These are phyloP conservation scores for Daphoenositta chrysoptera DNA, from an alignment of 2,113 vertebrate species.

Conservation along the genomic window DNA sequence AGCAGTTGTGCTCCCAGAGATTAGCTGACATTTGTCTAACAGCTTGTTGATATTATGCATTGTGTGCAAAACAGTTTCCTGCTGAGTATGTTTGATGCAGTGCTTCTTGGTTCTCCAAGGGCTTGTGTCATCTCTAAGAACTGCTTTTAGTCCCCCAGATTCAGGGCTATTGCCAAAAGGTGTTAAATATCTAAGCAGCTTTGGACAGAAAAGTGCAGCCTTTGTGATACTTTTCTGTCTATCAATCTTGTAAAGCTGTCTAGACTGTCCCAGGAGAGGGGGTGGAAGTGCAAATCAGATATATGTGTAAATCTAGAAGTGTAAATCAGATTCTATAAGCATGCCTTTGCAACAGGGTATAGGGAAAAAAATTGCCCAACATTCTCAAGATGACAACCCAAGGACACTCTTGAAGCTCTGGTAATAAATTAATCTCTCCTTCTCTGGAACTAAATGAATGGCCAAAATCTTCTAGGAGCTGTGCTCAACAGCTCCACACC, in stretches of 20 bases:
- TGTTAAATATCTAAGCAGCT: not conserved
- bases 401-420: not conserved
- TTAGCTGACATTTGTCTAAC: not conserved
- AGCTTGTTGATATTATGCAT: not conserved
- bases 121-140: not conserved
- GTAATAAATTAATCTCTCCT: not conserved
- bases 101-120: not conserved
- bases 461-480: not conserved
- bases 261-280: conserved; percentile 10
- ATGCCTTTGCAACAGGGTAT: not conserved
- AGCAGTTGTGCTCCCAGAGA: not conserved
- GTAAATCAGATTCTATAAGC: conserved; percentile 18
- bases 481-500: not conserved
- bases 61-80: not conserved
- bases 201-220: not conserved
- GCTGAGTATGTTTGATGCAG: not conserved
- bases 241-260: not conserved
- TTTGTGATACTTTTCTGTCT: conserved; percentile 2
- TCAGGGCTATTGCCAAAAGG: not conserved
- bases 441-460: not conserved
- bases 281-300: conserved; percentile 36
- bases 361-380: not conserved
- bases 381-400: not conserved
- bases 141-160: not conserved
- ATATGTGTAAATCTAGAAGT: not conserved